A percentile compares a stretch with the other conserved stretches of the same genome.
phyloP scores from a whole-genome alignment of 2,113 vertebrate species.

The Dryoscopus gambensis region DNA sequence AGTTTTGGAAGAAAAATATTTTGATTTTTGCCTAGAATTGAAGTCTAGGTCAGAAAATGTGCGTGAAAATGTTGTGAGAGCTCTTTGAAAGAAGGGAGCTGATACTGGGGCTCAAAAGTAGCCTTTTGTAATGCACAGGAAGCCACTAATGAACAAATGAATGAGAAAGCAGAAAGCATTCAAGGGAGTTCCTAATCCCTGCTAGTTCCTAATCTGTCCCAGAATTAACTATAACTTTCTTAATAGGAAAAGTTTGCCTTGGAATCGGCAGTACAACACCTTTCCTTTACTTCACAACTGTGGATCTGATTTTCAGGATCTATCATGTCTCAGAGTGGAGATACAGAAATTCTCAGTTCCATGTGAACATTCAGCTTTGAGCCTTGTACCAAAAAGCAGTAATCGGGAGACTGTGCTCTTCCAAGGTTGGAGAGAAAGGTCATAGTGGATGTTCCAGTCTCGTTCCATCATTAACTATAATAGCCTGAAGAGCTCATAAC shows the following conservation, averaged over 20 bases:
- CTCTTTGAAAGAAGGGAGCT: not conserved
- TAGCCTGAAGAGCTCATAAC: not conserved
- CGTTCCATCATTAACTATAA: not conserved
- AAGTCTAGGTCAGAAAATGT: not conserved
- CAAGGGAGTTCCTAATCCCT: not conserved
- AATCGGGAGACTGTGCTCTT: not conserved
- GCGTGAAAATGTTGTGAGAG: not conserved
- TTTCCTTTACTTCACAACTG: not conserved
- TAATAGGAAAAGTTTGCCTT: not conserved
- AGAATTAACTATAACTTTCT: too few species aligned
- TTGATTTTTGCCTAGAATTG: not conserved
- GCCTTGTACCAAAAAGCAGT: accelerated
- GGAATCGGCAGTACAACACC: not conserved
- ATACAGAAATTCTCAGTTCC: not conserved
- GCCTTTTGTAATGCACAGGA: not conserved
- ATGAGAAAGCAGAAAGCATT: not conserved
- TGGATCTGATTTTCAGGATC: not conserved
- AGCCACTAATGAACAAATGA: not conserved
- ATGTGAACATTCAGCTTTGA: not conserved
- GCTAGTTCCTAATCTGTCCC: not conserved
- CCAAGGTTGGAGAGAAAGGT: not conserved
- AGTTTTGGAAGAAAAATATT: not conserved
- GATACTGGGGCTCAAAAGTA: not conserved
- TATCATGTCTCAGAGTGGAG: not conserved
- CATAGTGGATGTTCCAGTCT: not conserved